Evolutionary conservation across 2,113 vertebrate genomes (phyloP).

Genomic region (Empidonax alnorum): DNA sequence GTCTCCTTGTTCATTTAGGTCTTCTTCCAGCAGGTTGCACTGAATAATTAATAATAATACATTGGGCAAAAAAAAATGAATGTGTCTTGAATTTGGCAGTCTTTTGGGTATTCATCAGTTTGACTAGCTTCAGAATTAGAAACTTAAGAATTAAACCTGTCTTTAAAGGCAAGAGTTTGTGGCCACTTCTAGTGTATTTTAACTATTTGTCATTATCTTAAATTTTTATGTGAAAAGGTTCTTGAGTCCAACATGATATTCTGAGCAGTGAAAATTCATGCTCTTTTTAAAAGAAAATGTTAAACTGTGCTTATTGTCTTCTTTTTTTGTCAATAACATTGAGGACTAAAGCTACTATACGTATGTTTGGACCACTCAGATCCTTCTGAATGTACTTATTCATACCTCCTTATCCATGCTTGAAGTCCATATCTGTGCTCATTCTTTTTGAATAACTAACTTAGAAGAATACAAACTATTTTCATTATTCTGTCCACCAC

Average conservation of each 20-base stretch:
- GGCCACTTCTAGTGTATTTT: neutral
- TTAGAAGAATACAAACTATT: neutral
- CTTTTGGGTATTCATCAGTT: neutral
- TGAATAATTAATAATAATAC: neutral
- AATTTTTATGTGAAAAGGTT: neutral
- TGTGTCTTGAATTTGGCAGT: neutral
- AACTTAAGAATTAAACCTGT: neutral
- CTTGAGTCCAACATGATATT: neutral
- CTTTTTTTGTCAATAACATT: neutral
- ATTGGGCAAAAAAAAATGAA: neutral
- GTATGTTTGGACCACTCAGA: neutral
- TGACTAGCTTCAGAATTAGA: neutral
- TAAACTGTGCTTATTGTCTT: neutral
- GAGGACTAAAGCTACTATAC: neutral
- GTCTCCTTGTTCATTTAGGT: neutral
- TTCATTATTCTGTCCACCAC: neutral
- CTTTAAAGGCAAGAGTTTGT: neutral
- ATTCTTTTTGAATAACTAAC: neutral
- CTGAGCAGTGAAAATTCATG: neutral
- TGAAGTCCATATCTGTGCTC: neutral
- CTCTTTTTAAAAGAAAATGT: neutral
- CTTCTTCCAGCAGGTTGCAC: neutral
- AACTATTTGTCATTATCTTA: neutral
- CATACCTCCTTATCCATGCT: neutral
- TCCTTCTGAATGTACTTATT: neutral